Evolutionary conservation across 2,113 vertebrate species (phyloP), one percentile per base, ranked within the genome.

Genomic region (Plectropomus leopardus): DNA sequence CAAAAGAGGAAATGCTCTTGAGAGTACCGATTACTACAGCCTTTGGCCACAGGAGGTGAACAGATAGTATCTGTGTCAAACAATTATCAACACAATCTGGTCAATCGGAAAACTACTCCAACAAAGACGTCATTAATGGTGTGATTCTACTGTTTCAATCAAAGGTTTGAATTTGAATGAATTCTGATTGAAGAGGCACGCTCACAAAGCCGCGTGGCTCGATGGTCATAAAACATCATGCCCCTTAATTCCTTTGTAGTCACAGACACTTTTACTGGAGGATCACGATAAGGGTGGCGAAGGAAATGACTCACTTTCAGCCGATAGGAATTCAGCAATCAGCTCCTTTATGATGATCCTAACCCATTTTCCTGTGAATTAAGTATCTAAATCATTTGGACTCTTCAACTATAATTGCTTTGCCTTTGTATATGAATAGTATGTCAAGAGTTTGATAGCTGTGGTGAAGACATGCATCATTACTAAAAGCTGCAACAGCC

Each of bases 151-250:
- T 71, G 80, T 79, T 87, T 89, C 88, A 92, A 93, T 93, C 90
- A 84, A 78, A 80, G 68, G 63, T 83, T 83, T 86, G 75, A 83
- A 88, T 86, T 28, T 90, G 89, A 93, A 92, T 90, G 75, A 86
- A 83, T 87, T 91, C 57, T 92, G 91, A 91, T 91, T 94, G 89
- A 94, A 94, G 92, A 92, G 91, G 87, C 84, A 82, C 74, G 5
- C 72, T 75, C 26, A 89, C 81, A 80, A 79, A 87, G 83, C 73
- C 55, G 58, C 67, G 84, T 60, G 69, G 60, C 83, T 88, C 67
- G 59, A 85, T 85, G 86, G 90, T 88, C 80, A 79, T 83, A 82
- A 88, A 93, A 89, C 82, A 92, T 82, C 54, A 65, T 74, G 73
- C 61, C 77, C 78, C 58, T 79, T 90, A 91, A 91, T 94, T 86